Conservation (phyloP, 2,888 invertebrate species). For the Ophion slaviceki region DNA sequence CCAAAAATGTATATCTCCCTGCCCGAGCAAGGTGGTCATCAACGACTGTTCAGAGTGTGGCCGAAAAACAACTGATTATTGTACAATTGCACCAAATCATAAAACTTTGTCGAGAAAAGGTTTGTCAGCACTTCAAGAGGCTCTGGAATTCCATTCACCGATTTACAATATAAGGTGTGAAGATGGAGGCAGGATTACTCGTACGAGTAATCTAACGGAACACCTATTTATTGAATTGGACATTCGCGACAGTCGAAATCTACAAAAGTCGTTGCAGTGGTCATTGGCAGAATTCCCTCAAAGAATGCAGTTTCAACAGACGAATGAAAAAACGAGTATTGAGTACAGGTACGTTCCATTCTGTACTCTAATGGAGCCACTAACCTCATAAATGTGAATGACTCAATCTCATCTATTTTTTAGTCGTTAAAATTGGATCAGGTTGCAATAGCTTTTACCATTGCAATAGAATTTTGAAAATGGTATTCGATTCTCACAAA, state of each 20-base stretch:
- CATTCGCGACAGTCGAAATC: not conserved
- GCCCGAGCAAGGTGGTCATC: conserved; percentile 16
- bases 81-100: conserved; percentile 34
- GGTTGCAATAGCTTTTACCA: too few relatives aligned
- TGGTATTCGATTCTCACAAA: too few relatives aligned
- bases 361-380: too few relatives aligned
- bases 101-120: conserved; percentile 13
- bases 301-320: too few relatives aligned
- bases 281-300: not conserved
- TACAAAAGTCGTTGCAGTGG: not conserved
- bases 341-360: too few relatives aligned
- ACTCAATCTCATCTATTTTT: too few relatives aligned
- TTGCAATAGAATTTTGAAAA: too few relatives aligned
- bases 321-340: too few relatives aligned
- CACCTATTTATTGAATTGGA: conserved; percentile 5
- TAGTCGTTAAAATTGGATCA: too few relatives aligned
- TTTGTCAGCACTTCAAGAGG: conserved; percentile 1
- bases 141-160: too few relatives aligned
- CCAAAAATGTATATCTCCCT: conserved; percentile 3
- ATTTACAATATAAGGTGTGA: not conserved
- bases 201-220: conserved; percentile 16
- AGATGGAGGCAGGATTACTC: not conserved
- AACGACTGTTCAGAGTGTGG: conserved; percentile 31
- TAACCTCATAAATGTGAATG: too few relatives aligned
- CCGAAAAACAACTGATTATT: not conserved